Evolutionary conservation across 1,140 invertebrate species (phyloP), one percentile per base, ranked within the genome.

Genomic region (Anagrus nilaparvatae): DNA sequence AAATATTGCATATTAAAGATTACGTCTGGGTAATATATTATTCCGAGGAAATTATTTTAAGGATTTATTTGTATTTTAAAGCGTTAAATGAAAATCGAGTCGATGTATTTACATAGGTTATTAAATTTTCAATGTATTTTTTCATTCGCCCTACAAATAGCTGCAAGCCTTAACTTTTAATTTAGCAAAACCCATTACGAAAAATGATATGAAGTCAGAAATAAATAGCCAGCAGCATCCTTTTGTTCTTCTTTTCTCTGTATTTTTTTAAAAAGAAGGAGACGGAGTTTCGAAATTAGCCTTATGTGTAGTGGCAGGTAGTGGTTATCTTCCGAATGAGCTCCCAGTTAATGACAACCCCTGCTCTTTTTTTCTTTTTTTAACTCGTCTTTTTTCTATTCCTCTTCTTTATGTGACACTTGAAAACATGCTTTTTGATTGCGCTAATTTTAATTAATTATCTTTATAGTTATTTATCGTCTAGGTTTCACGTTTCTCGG

Each of bases 331-430:
- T 48, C 52, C 56, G 52, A 56, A 51, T 51, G 59, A 62, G 65
- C 65, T 67, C 58, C 63, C 63, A 67, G 58, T 65, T 67, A 67
- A 66, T 67, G 63, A 63, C 63, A 65, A 65, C 58, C 61, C 63
- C 61, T 58, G 56, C 46, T 48, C 51, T 45, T 41, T 53, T 47
- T 44, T 50, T 49, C 48, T 47, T 44, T 44, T 49, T 49, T 51
- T 50, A 53, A 51, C 48, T 41, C 50, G 43, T 39, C 37, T 49
- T 49, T 48, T 37, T 31, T 18, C 41, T 35, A 40, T 29, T 33
- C 40, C 29, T 28, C 34, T 23, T 28, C 23, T 14, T 7, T 36
- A 38, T 28, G 47, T n/a, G n/a, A n/a, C n/a, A n/a, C n/a, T n/a
- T n/a, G n/a, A n/a, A n/a, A n/a, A n/a, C n/a, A n/a, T n/a, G n/a